Evolutionary conservation across 2,113 vertebrate species (phyloP), one percentile per base, ranked within the genome.

Genomic region (Urocynchramus pylzowi): DNA sequence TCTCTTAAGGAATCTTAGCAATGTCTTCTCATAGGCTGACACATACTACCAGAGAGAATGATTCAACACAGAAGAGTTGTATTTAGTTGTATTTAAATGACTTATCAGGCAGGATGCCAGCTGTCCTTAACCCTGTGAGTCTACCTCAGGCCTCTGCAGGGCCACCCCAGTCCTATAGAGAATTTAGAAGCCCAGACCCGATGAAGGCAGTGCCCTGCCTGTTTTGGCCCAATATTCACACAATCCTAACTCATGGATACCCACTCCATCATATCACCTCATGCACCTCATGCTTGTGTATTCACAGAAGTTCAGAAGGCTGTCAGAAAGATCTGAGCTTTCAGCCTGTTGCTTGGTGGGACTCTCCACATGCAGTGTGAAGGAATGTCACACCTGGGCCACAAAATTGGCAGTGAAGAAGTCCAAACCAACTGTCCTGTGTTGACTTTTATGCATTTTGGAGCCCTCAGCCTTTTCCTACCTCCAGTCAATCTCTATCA

Each of bases 131-230:
- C 15, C 6, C 31, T 79, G 17, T 61, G 28, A 63, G 10, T 24
- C 6, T n/a, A 20, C 26, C 23, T 83, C 21, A 74, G 42, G 18
- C 7, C 30, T 28, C 13, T 44, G 4, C 9, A 76, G 59, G 61
- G 20, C 18, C 47, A 22, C 8, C 2, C 2, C 6, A 31, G 2
- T 44, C 20, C 5, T 26, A 22, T 0, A 39, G 10, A 33, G 11
- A 64, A 53, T 60, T 60, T 49, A 60, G 35, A 73, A 84, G 13
- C 9, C 8, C 30, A 84, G 16, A 13, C 9, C 21, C 78, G 19
- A 31, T 35, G 11, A 41, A 93, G 54, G 6, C 2, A 49, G 9
- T 8, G 44, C 7, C 7, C 18, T 79, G 21, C 11, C 10, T 37
- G 3, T 41, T 76, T 17, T 2, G 7, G 31, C 11, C 12, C 47